Evolutionary conservation across 2,113 vertebrate genomes (phyloP).

Genomic region (Apteryx mantelli): DNA sequence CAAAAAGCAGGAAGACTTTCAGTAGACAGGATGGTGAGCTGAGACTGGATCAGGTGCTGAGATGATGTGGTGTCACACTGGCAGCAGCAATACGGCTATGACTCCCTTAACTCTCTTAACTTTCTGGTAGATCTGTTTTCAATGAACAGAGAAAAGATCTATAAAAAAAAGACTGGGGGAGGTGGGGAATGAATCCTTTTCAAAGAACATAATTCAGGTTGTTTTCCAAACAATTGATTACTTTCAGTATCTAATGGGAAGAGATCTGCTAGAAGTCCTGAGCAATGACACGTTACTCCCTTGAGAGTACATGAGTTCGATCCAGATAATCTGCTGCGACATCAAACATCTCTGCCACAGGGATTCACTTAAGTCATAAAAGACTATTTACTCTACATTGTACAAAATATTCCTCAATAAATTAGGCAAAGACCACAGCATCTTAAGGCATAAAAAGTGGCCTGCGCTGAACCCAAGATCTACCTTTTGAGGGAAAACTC

Average conservation of each 20-base stretch:
- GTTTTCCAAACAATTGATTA: not conserved
- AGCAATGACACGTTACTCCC: not conserved
- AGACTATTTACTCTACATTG: not conserved
- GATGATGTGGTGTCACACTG: too few species aligned
- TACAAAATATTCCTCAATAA: not conserved
- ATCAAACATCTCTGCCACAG: not conserved
- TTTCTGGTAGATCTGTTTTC: too few species aligned
- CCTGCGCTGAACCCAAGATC: not conserved
- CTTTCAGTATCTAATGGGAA: not conserved
- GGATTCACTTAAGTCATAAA: constrained; percentile 35
- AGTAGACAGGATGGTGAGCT: too few species aligned
- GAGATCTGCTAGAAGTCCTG: not conserved
- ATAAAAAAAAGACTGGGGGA: not conserved
- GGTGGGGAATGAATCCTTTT: not conserved
- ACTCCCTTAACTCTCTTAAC: too few species aligned
- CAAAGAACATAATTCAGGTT: not conserved
- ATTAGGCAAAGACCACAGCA: not conserved
- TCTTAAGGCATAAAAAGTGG: accelerated
- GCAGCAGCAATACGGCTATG: too few species aligned
- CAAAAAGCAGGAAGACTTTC: too few species aligned
- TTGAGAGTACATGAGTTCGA: not conserved
- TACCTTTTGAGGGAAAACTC: not conserved
- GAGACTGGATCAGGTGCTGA: too few species aligned
- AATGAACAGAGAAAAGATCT: not conserved
- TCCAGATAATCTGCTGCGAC: not conserved